Conservation (phyloP, 1,140 invertebrate genomes). For the Eurosta solidaginis region DNA sequence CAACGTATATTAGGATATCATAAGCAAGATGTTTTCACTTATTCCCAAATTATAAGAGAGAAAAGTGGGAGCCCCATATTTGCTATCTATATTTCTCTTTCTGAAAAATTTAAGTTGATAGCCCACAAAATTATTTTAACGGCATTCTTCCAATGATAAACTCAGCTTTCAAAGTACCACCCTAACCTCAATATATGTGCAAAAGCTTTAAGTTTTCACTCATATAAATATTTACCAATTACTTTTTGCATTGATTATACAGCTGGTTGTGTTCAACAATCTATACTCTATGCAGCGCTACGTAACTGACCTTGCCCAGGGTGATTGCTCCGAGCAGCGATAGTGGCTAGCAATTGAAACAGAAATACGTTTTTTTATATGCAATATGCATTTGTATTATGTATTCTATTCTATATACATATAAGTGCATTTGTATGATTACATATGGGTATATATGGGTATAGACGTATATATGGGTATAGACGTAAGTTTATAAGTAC, state of each 20-base stretch:
- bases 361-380: background rate
- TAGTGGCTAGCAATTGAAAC: background rate
- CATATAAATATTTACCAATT: background rate
- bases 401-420: background rate
- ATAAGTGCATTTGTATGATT: too few species aligned
- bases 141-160: background rate
- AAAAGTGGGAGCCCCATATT: too few species aligned
- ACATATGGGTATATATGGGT: too few species aligned
- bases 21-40: too few species aligned
- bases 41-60: too few species aligned
- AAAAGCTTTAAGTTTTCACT: background rate
- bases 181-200: background rate
- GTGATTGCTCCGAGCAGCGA: background rate
- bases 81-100: too few species aligned
- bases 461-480: too few species aligned
- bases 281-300: background rate
- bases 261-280: background rate
- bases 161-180: background rate
- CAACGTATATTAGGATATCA: too few species aligned
- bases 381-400: background rate
- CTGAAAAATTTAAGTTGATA: too few species aligned
- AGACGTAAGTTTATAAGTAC: too few species aligned
- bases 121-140: background rate
- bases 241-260: constrained; percentile 22
- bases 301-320: constrained; percentile 25